Conservation (phyloP, 1,140 invertebrate species). For the Hylaeus volcanicus region DNA sequence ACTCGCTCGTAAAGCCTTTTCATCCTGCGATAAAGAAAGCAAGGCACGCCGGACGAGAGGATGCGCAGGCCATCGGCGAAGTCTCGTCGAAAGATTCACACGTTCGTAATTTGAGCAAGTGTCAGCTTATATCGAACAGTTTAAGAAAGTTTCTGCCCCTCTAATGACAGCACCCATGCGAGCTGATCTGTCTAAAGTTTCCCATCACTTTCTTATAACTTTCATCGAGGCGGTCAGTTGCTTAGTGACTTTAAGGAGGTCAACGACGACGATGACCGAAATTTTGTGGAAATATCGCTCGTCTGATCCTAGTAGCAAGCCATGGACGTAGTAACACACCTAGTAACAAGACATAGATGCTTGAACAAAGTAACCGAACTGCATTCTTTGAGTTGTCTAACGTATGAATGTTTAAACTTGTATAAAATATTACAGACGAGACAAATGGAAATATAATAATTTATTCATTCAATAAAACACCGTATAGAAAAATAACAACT, state of each 20-base stretch:
- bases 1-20: neutral
- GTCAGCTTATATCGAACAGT: constrained; percentile 19
- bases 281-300: constrained; percentile 7
- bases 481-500: no score
- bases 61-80: neutral
- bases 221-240: constrained; percentile 37
- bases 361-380: no score
- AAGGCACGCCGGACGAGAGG: no score
- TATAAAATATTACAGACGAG: no score
- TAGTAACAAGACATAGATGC: no score
- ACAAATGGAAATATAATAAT: no score
- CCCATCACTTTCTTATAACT: constrained; percentile 42
- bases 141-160: constrained; percentile 31
- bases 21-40: neutral
- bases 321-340: no score
- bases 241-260: constrained; percentile 30
- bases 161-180: constrained; percentile 26
- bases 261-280: constrained; percentile 28
- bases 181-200: constrained; percentile 29
- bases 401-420: no score
- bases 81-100: neutral
- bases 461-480: no score
- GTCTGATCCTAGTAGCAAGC: neutral
- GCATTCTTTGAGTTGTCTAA: no score
- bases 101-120: constrained; percentile 11